Base-by-base conservation (phyloP, 2,113 vertebrate species). In the Ictidomys tridecemlineatus region DNA sequence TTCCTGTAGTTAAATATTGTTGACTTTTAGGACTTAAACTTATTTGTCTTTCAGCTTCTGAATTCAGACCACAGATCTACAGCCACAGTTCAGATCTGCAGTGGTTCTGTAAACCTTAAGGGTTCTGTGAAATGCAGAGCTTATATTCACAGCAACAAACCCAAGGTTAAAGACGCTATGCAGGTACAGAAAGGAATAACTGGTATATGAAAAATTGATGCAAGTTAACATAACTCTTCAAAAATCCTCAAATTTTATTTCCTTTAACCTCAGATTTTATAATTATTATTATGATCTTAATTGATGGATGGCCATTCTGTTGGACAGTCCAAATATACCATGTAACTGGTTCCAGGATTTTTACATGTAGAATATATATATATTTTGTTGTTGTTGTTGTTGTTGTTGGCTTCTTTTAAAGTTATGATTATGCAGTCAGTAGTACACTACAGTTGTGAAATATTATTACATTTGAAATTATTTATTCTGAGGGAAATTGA, bases 101-200 rank as follows among this genome's bases (percentile, higher is more conserved):
- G 99, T 0, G 99, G 99, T 67, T 99, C 98, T 32, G 94, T 99
- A 42, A 99, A 98, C 17, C 96, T 99, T 65, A 98, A 97, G 80
- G 99, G 99, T 32, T 97, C 98, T 24, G 98, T 99, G 87, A 99
- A 99, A 72, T 99, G 99, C 98, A 99, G 99, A 98, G 99, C 99
- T 76, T 99, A 99, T 90, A 0, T 99, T 39, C 99, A 99, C 89
- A 99, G 97, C 99, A 99, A 98, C 98, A 99, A 99, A 96, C 99
- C 99, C 63, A 99, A 98, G 97, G 99, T 99, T 56, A 99, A 98
- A 97, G 99, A 99, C 39, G 99, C 99, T 13, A 78, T 99, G 58
- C 99, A 99, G 99, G 99, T 99, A 98, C 42, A 85, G 5, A 73
- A 74, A 77, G 22, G 4, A 28, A 24, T 34, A 61, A n/a, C 22